phyloP scores from a whole-genome alignment of 2,888 invertebrate species.

The Conops quadrifasciatus region DNA sequence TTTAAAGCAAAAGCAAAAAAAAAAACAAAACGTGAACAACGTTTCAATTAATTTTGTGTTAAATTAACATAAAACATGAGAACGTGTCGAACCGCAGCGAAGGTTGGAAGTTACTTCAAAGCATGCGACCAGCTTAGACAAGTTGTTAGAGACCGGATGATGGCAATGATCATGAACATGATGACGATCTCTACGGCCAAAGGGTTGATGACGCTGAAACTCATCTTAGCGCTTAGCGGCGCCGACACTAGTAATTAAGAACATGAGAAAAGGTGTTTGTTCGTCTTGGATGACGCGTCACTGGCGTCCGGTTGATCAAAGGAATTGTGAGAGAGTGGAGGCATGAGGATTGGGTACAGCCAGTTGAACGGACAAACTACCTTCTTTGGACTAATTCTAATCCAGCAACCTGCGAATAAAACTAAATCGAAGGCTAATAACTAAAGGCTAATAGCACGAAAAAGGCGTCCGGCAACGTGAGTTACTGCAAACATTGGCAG shows the following conservation, averaged over 20 bases:
- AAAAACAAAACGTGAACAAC: too few species aligned
- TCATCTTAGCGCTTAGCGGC: too few species aligned
- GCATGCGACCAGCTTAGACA: too few species aligned
- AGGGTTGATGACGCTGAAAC: neutral
- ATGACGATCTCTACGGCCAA: neutral
- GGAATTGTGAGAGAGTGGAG: too few species aligned
- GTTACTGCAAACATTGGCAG: slow-evolving; percentile 6
- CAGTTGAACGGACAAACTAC: neutral
- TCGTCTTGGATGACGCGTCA: too few species aligned
- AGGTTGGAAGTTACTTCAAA: too few species aligned
- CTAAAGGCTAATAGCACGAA: slow-evolving; percentile 14
- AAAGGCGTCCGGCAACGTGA: slow-evolving; percentile 22
- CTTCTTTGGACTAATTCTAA: neutral
- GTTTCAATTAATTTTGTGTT: slow-evolving; percentile 25
- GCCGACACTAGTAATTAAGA: slow-evolving; percentile 23
- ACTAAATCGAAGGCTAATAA: neutral
- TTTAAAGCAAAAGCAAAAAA: neutral
- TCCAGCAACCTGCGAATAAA: too few species aligned
- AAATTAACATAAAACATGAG: slow-evolving; percentile 27
- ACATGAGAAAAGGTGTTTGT: slow-evolving; percentile 20
- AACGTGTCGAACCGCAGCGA: slow-evolving; percentile 18
- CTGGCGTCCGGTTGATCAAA: too few species aligned
- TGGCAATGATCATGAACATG: neutral
- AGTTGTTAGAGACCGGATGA: slow-evolving; percentile 24
- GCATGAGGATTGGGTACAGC: neutral